Percentiles rank a stretch among this genome's conserved stretches.
phyloP scores from a whole-genome alignment of 2,888 invertebrate genomes.

The Campoplex capitator region DNA sequence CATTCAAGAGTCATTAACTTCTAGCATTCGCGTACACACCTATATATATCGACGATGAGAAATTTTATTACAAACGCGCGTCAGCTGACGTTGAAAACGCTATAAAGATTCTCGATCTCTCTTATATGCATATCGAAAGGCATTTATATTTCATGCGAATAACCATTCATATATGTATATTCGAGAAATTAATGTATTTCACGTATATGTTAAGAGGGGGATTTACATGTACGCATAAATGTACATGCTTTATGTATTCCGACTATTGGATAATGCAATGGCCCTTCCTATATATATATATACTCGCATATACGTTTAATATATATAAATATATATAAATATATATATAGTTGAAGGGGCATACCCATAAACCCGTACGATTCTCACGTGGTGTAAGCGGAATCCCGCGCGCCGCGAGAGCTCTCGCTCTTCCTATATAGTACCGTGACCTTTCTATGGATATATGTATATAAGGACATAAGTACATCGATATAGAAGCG shows the following conservation, averaged over 20 bases:
- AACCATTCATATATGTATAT: neutral
- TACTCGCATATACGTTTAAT: neutral
- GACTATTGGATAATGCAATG: constrained; percentile 62
- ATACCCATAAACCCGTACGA: constrained; percentile 63
- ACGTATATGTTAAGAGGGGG: neutral
- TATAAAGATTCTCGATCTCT: constrained; percentile 22
- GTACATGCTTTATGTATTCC: constrained; percentile 15
- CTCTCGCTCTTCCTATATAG: constrained; percentile 59
- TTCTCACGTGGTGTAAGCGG: constrained; percentile 69
- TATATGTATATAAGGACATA: constrained; percentile 14
- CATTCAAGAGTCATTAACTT: constrained; percentile 51
- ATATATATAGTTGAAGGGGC: constrained; percentile 39
- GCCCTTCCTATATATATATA: constrained; percentile 1
- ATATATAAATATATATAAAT: constrained; percentile 9
- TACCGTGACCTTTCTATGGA: constrained; percentile 67
- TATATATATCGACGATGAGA: constrained; percentile 16
- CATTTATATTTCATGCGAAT: constrained; percentile 2
- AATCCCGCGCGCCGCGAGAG: constrained; percentile 55
- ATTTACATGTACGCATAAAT: constrained; percentile 5
- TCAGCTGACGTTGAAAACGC: constrained; percentile 13
- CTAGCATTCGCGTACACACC: constrained; percentile 8
- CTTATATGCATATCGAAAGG: constrained; percentile 8
- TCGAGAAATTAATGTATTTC: constrained; percentile 29
- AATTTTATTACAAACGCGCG: constrained; percentile 16
- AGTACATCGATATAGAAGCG: constrained; percentile 36